Conservation (phyloP, 2,888 invertebrate genomes). For the Phyllotreta striolata region DNA sequence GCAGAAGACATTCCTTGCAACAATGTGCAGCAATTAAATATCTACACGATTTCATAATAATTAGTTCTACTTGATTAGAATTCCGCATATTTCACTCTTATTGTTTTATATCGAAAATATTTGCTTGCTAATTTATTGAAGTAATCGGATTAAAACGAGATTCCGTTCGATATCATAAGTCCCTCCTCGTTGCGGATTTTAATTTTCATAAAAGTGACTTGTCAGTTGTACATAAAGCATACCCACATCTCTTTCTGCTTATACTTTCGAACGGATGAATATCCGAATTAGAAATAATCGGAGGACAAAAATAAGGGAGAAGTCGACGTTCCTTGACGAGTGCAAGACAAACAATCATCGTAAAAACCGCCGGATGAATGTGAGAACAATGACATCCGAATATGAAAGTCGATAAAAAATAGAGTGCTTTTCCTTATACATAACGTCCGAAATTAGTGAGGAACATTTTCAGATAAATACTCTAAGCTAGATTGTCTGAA, state of each 20-base stretch:
- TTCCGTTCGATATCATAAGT: not conserved
- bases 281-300: slow-evolving; percentile 27
- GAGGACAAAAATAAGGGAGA: slow-evolving; percentile 38
- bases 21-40: slow-evolving; percentile 13
- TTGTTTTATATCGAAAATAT: slow-evolving; percentile 1
- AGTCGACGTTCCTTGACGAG: slow-evolving; percentile 40
- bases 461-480: too few relatives aligned
- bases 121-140: too few relatives aligned
- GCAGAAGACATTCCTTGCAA: slow-evolving; percentile 14
- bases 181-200: too few relatives aligned
- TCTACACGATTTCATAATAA: not conserved
- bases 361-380: slow-evolving; percentile 38
- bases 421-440: slow-evolving; percentile 2
- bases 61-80: slow-evolving; percentile 10
- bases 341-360: slow-evolving; percentile 40
- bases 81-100: slow-evolving; percentile 2
- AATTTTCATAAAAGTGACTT: too few relatives aligned
- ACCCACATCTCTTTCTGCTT: not conserved
- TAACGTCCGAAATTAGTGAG: too few relatives aligned
- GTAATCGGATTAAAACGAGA: too few relatives aligned
- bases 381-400: slow-evolving; percentile 40
- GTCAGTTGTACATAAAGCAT: too few relatives aligned
- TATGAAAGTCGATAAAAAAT: slow-evolving; percentile 16
- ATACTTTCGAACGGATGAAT: slow-evolving; percentile 9
- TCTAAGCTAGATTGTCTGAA: slow-evolving; percentile 9